Evolutionary conservation across 2,113 vertebrate species (phyloP).

Genomic region (Ciconia maguari): DNA sequence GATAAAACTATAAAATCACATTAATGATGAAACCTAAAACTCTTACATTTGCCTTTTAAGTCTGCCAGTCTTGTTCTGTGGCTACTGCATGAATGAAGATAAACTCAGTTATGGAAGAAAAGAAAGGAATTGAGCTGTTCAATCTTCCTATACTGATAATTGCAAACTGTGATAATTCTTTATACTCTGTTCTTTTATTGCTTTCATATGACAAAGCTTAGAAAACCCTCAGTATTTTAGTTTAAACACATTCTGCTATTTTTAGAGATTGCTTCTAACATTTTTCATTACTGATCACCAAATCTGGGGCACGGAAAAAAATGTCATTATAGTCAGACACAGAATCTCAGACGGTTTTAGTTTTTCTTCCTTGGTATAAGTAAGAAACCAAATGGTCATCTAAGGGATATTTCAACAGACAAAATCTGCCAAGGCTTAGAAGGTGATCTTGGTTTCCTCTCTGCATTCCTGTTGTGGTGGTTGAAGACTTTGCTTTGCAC

Average conservation of each 20-base stretch:
- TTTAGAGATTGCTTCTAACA: neutral
- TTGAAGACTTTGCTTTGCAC: neutral
- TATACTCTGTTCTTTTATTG: neutral
- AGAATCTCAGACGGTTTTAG: neutral
- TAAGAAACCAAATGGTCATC: neutral
- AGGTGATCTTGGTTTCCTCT: neutral
- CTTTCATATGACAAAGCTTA: neutral
- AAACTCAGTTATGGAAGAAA: conserved; percentile 30
- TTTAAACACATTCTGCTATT: conserved; percentile 1
- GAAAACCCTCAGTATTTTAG: neutral
- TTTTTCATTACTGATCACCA: neutral
- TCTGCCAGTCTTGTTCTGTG: neutral
- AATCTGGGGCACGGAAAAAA: neutral
- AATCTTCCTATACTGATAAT: conserved; percentile 64
- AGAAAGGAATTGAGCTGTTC: conserved; percentile 37
- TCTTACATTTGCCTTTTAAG: conserved; percentile 32
- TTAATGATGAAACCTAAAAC: neutral
- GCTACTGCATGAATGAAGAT: conserved; percentile 17
- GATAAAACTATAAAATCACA: neutral
- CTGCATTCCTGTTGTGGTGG: too few relatives aligned
- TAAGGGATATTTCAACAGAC: neutral
- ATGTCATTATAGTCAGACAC: neutral
- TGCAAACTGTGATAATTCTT: conserved; percentile 36
- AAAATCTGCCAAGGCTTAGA: neutral
- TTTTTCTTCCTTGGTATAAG: neutral